Base-by-base conservation (phyloP, 37 sponge, comb jelly and placozoan genomes). In the Dysidea cf. avara region DNA sequence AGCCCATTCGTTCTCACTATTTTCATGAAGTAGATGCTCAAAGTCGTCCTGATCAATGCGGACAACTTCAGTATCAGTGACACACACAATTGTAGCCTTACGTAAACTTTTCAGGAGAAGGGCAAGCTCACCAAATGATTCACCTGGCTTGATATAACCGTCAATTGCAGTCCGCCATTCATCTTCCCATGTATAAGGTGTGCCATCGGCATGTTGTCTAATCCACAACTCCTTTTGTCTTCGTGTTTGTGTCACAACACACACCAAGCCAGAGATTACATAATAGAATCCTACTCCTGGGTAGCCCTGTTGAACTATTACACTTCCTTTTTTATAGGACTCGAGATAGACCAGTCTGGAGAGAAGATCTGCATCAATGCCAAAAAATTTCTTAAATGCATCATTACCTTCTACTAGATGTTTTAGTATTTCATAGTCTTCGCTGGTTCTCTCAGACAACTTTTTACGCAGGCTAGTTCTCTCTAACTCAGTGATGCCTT, bases 61-160 rank as follows among this genome's bases (percentile, higher is more conserved):
- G 31, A 94, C 56, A 60, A 94, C 85, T 67, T 89, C 87, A 14
- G 68, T 61, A 43, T 83, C 51, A 46, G 76, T 79, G 32, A 70
- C 74, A 53, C 91, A 94, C 35, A 94, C 83, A 39, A 94, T 83
- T 3, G 90, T 86, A 2, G 91, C 91, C 29, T 77, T 68, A 28
- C 84, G 26, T 18, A 56, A 53, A 46, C 53, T 74, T 7, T 81
- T 64, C 31, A 75, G 64, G 22, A 94, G 58, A 16, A 89, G 74
- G 1, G 91, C 91, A 34, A 89, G 65, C 24, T 94, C 94, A n/a
- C 94, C 94, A 75, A 94, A 89, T 3, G 87, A 71, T 18, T 77
- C 35, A 20, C 94, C 94, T 9, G 91, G 51, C 13, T 76, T 61
- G 38, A 94, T 56, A 40, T 94, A 87, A 13, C 80, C 83, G 13